Evolutionary conservation across 2,888 invertebrate species (phyloP), one percentile per base, ranked within the genome.

Genomic region (Lumbricus terrestris): DNA sequence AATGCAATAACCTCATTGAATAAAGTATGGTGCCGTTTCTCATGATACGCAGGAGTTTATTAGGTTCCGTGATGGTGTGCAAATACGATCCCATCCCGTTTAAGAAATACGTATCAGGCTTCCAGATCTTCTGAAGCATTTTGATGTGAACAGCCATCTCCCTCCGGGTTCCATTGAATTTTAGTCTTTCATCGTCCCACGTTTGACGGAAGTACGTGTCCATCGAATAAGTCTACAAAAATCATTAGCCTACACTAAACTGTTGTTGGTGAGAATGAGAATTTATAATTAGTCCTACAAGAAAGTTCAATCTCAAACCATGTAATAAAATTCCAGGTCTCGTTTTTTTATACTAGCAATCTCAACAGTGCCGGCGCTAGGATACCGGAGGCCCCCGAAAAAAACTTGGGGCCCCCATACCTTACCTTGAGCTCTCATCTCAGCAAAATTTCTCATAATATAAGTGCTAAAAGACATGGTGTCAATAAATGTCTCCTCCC

Each of bases 51-150:
- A 99, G 96, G 93, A 99, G 96, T 95, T 98, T 98, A 95, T 99
- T 99, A 0, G 98, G 98, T 33, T 97, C 97, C 0, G 99, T 98
- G 92, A 98, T 98, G 47, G 98, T 98, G 95, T 99, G 99, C 88
- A 98, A 97, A 93, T 98, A 98, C 23, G 98, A 98, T 93, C 93
- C 93, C 42, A 93, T 93, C 20, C 95, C 95, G 91, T 95, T 95
- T 40, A 94, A 92, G 91, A 95, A 95, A 95, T 97, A 98, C 0
- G 98, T 98, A 95, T 98, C 98, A 0, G 99, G 99, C 92, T 98
- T 96, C 99, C 99, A 99, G 93, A 99, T 98, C 93, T 97, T 96
- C 94, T 98, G 98, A 94, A 97, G 95, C 96, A 97, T 97, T 91
- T 97, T 91, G 88, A 92, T 91, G 90, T 91, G 91, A 33, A 92